Percentiles rank a stretch among this genome's conserved stretches.
These are phyloP conservation scores for Channallabes apus DNA, from an alignment of 2,797 vertebrate genomes.

Conservation along the genomic window DNA sequence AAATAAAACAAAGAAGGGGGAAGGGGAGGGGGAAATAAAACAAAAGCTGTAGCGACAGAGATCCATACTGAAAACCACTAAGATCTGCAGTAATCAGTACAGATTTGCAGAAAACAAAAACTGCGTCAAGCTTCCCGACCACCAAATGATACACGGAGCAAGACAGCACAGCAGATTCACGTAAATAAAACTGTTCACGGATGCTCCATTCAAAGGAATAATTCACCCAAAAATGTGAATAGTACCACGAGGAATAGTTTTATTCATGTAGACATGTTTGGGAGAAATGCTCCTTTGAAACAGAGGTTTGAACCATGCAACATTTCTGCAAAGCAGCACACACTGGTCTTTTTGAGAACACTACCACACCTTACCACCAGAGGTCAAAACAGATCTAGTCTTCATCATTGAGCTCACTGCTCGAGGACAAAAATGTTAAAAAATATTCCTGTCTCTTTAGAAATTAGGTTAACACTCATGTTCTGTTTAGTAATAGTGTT, in stretches of 20 bases:
- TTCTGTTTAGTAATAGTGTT: background rate
- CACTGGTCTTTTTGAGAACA: background rate
- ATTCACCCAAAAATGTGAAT: background rate
- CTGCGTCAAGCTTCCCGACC: constrained; percentile 48
- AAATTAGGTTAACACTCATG: background rate
- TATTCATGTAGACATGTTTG: background rate
- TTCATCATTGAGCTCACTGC: background rate
- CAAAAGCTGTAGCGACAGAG: constrained; percentile 69
- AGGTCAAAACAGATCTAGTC: constrained; percentile 17
- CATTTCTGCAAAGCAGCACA: constrained; percentile 19
- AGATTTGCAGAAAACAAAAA: constrained; percentile 68
- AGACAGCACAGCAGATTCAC: constrained; percentile 34
- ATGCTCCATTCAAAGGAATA: constrained; percentile 16
- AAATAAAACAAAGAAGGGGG: constrained; percentile 69
- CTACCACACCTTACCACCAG: constrained; percentile 38
- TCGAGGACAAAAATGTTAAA: background rate
- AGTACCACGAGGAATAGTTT: background rate
- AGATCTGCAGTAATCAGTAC: constrained; percentile 58
- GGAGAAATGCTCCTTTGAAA: constrained; percentile 35
- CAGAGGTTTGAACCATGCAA: background rate
- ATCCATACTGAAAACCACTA: constrained; percentile 59
- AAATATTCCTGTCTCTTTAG: background rate
- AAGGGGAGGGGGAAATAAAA: constrained; percentile 70
- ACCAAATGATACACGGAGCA: constrained; percentile 42
- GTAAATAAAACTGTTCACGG: background rate